These are phyloP conservation scores for Cyaniris semiargus DNA, from an alignment of 2,888 invertebrate species.

Conservation along the genomic window DNA sequence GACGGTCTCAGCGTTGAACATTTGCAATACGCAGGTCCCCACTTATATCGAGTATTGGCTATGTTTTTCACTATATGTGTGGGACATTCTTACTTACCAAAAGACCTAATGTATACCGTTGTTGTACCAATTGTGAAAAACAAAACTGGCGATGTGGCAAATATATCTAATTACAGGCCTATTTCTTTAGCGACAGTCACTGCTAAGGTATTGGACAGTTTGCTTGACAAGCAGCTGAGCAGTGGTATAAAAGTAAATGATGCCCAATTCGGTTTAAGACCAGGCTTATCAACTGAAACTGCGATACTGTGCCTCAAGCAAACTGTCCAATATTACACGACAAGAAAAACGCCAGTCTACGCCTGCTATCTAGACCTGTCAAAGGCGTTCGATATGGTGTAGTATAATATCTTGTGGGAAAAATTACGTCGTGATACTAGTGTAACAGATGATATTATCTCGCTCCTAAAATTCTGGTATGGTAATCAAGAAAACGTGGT, in stretches of 20 bases:
- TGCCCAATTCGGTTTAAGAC: slow-evolving; percentile 31
- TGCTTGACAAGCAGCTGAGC: slow-evolving; percentile 38
- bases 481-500: background rate
- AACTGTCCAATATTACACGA: slow-evolving; percentile 30
- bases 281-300: slow-evolving; percentile 37
- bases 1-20: slow-evolving; percentile 40
- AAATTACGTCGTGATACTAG: slow-evolving; percentile 18
- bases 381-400: too few species aligned
- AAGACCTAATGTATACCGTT: slow-evolving; percentile 34
- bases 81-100: slow-evolving; percentile 25
- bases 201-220: slow-evolving; percentile 39
- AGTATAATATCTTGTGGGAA: too few species aligned
- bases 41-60: slow-evolving; percentile 37
- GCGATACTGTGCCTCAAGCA: slow-evolving; percentile 38
- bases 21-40: slow-evolving; percentile 37
- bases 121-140: slow-evolving; percentile 40
- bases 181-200: slow-evolving; percentile 38
- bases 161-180: slow-evolving; percentile 39
- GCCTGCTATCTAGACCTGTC: too few species aligned
- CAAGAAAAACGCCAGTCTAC: background rate
- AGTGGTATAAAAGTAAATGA: slow-evolving; percentile 34
- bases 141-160: slow-evolving; percentile 38
- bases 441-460: slow-evolving; percentile 16
- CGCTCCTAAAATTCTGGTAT: background rate
- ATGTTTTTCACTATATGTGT: slow-evolving; percentile 36